Evolutionary conservation across 1,140 invertebrate species (phyloP), one percentile per base, ranked within the genome.

Genomic region (Himalopsyche phryganea): DNA sequence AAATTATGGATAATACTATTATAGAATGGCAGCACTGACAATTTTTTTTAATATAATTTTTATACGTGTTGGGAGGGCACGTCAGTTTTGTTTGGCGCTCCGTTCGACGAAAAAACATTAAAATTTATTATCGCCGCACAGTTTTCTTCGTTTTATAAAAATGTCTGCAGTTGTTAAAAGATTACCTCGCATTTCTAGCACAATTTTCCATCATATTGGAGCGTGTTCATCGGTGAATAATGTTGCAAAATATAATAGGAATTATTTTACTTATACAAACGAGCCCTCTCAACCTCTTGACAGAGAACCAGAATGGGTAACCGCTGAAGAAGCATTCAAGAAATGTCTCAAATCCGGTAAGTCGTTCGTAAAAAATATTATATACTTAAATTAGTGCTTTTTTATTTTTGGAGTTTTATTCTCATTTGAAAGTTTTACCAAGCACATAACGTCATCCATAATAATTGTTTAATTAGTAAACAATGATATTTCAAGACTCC

Each of bases 271-370:
- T 14, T 80, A 81, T 49, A 74, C 77, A 13, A 73, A 76, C 55
- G 77, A 79, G 54, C 65, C 80, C 53, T 76, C 80, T 7, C 81
- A 83, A 68, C 79, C 80, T 45, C 67, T 81, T 52, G 68, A 73
- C 28, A 67, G 77, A 11, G 73, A 76, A 50, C 80, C 80, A 1
- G 74, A 77, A 64, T 73, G 69, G 64, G 65, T 79, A 2, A 69
- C 69, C n/a, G 71, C 76, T 7, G 74, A 78, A 38, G 71, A 80
- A 58, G 81, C 78, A 1, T 76, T 78, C 46, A 73, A 80, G 11
- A 71, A 71, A 72, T 77, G 73, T 62, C 71, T 83, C 28, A 78
- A 83, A 69, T 81, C 80, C 19, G 79, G 81, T 82, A 51, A 3
- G 45, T 58, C 10, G 13, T 28, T 28, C 23, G 9, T n/a, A n/a